Percentiles rank a stretch among this genome's conserved stretches.
These are phyloP conservation scores for Megalopta genalis DNA, from an alignment of 1,140 invertebrate genomes.

Conservation along the genomic window DNA sequence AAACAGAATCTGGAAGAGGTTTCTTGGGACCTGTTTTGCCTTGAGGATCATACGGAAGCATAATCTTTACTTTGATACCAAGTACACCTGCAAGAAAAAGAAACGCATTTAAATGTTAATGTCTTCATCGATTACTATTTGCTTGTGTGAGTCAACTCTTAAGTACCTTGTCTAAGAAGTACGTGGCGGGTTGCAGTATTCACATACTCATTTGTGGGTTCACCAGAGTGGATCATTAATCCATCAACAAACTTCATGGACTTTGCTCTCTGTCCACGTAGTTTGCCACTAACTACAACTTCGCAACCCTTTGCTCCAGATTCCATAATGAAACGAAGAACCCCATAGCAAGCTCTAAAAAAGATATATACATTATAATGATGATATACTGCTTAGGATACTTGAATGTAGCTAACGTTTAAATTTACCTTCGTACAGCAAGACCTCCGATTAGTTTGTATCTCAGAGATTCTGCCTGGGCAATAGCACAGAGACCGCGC, in stretches of 20 bases:
- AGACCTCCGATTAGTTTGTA: too few species aligned
- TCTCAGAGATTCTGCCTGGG: too few species aligned
- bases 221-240: conserved; percentile 99
- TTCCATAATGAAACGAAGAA: conserved; percentile 99
- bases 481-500: too few species aligned
- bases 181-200: conserved; percentile 99
- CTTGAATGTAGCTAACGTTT: too few species aligned
- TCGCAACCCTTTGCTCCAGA: conserved; percentile 98
- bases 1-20: conserved; percentile 97
- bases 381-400: background rate
- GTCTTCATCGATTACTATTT: background rate
- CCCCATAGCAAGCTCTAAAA: conserved; percentile 97
- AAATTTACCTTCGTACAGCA: too few species aligned
- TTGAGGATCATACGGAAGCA: conserved; percentile 98
- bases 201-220: conserved; percentile 99
- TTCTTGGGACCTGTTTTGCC: conserved; percentile 98
- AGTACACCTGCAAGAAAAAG: conserved; percentile 81
- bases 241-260: conserved; percentile 99
- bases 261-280: conserved; percentile 99
- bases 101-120: conserved; percentile 10
- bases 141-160: background rate
- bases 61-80: conserved; percentile 99
- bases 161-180: conserved; percentile 93
- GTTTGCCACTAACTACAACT: conserved; percentile 99
- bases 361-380: background rate